Evolutionary conservation across 2,888 invertebrate genomes (phyloP).

Genomic region (Macaria notata): DNA sequence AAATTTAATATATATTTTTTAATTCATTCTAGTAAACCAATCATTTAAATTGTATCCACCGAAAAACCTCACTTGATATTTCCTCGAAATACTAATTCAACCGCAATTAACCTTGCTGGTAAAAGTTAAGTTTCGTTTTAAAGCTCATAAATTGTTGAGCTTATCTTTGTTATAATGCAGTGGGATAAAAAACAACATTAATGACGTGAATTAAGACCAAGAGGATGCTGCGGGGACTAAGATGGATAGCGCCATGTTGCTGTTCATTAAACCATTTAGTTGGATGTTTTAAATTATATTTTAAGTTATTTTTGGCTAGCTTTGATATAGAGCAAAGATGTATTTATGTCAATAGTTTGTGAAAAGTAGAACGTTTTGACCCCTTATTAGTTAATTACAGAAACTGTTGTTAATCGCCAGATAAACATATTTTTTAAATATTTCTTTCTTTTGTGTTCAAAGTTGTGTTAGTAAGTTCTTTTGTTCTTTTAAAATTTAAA

Average conservation of each 20-base stretch:
- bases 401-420: too few relatives aligned
- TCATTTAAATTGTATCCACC: neutral
- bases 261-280: constrained; percentile 76
- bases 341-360: too few relatives aligned
- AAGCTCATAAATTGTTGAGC: constrained; percentile 40
- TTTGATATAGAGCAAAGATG: too few relatives aligned
- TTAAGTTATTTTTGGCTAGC: too few relatives aligned
- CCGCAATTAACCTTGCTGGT: constrained; percentile 33
- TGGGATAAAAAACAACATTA: constrained; percentile 58
- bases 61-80: neutral
- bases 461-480: too few relatives aligned
- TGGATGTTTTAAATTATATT: constrained; percentile 23
- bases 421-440: too few relatives aligned
- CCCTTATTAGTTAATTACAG: too few relatives aligned
- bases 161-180: constrained; percentile 50
- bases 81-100: constrained; percentile 17
- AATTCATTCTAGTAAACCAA: too few relatives aligned
- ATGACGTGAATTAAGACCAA: constrained; percentile 69
- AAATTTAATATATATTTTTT: too few relatives aligned
- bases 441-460: too few relatives aligned
- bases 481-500: too few relatives aligned
- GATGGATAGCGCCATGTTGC: constrained; percentile 75
- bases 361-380: too few relatives aligned
- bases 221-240: constrained; percentile 70
- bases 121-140: constrained; percentile 40